Conservation (phyloP, 2,113 vertebrate genomes). For the Gambusia holbrooki region DNA sequence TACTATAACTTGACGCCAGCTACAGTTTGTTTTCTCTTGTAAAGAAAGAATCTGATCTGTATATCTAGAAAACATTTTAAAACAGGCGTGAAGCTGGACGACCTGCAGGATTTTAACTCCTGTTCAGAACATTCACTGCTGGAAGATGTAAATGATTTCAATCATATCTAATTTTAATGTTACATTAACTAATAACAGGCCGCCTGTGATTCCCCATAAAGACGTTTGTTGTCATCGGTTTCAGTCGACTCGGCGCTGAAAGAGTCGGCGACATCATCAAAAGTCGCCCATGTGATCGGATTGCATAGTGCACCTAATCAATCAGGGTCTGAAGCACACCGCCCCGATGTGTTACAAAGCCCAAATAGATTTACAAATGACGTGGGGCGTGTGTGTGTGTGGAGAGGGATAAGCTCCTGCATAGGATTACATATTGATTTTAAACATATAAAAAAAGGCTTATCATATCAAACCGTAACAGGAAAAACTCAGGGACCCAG, state of each 20-base stretch:
- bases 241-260: slow-evolving; percentile 96
- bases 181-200: background rate
- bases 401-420: slow-evolving; percentile 98
- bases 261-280: slow-evolving; percentile 98
- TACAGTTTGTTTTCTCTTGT: too few relatives aligned
- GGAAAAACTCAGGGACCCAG: slow-evolving; percentile 90
- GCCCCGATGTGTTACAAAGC: slow-evolving; percentile 97
- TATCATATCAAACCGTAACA: slow-evolving; percentile 99
- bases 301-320: slow-evolving; percentile 97
- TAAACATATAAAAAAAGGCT: slow-evolving; percentile 97
- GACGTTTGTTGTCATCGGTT: slow-evolving; percentile 87
- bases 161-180: background rate
- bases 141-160: background rate
- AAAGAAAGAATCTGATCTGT: too few relatives aligned
- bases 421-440: slow-evolving; percentile 99
- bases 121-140: slow-evolving; percentile 21
- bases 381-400: slow-evolving; percentile 64
- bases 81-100: slow-evolving; percentile 1
- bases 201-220: slow-evolving; percentile 31
- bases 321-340: slow-evolving; percentile 91
- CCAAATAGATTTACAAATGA: slow-evolving; percentile 99
- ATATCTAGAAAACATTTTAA: background rate
- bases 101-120: background rate
- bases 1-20: background rate
- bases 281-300: slow-evolving; percentile 94